These are phyloP conservation scores for Hirundichthys speculiger DNA, from an alignment of 2,113 vertebrate genomes.

Conservation along the genomic window DNA sequence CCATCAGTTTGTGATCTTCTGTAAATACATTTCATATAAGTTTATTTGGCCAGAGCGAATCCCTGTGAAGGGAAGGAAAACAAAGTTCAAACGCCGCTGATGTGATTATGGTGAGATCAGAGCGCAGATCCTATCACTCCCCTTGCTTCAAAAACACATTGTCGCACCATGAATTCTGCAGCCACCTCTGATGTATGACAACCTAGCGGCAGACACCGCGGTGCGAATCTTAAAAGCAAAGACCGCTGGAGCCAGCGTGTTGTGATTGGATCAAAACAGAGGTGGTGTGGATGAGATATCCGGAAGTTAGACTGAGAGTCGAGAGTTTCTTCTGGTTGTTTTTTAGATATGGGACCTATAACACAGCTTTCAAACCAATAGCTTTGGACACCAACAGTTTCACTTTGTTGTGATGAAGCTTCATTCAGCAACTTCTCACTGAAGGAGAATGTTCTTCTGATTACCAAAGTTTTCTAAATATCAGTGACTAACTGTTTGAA, in stretches of 20 bases:
- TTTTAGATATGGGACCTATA: too few species aligned
- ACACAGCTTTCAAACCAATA: too few species aligned
- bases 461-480: too few species aligned
- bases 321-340: too few species aligned
- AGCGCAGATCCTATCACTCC: conserved; percentile 69
- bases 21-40: conserved; percentile 59
- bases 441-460: too few species aligned
- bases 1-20: conserved; percentile 57
- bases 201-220: conserved; percentile 5
- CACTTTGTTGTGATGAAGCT: too few species aligned
- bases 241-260: conserved; percentile 43
- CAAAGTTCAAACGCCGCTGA: conserved; percentile 73
- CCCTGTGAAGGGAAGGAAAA: conserved; percentile 65
- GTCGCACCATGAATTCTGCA: conserved; percentile 41
- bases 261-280: conserved; percentile 47
- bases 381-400: too few species aligned
- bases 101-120: conserved; percentile 75
- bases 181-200: conserved; percentile 42
- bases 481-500: too few species aligned
- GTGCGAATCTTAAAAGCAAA: conserved; percentile 26
- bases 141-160: conserved; percentile 56
- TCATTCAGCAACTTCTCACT: too few species aligned
- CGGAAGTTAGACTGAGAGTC: too few species aligned
- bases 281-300: neutral
- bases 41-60: conserved; percentile 67